These are phyloP conservation scores for Enteromius mattozi DNA, from an alignment of 2,797 vertebrate species.

Conservation along the genomic window DNA sequence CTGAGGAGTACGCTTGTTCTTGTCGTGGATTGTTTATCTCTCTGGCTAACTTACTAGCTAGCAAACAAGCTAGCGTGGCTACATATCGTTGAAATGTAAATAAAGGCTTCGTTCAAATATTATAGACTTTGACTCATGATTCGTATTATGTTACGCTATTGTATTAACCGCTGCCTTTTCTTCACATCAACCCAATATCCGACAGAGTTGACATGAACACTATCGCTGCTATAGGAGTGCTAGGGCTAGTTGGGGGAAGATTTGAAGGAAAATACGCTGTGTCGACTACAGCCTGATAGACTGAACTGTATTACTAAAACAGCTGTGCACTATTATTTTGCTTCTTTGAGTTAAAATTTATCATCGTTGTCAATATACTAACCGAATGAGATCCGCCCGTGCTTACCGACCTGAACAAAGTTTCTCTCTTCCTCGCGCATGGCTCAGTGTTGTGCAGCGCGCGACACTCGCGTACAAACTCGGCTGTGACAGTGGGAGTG, in stretches of 20 bases:
- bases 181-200: background rate
- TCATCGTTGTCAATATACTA: background rate
- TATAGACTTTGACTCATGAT: background rate
- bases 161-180: background rate
- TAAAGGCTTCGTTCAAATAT: background rate
- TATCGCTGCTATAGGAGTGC: background rate
- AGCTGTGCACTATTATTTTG: background rate
- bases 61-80: slow-evolving; percentile 21
- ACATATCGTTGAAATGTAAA: background rate
- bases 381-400: slow-evolving; percentile 10
- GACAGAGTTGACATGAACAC: background rate
- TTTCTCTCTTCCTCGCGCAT: slow-evolving; percentile 11
- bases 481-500: background rate
- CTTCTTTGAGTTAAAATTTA: background rate
- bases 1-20: background rate
- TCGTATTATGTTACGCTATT: background rate
- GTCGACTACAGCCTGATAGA: slow-evolving; percentile 1
- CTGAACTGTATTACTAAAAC: background rate
- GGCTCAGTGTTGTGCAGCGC: background rate
- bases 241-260: slow-evolving; percentile 9
- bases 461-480: background rate
- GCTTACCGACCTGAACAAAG: slow-evolving; percentile 14
- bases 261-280: slow-evolving; percentile 2
- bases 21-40: background rate
- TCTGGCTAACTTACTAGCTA: slow-evolving; percentile 18